Evolutionary conservation across 2,113 vertebrate genomes (phyloP), one percentile per base, ranked within the genome.

Genomic region (Coptodon bakossiorum): DNA sequence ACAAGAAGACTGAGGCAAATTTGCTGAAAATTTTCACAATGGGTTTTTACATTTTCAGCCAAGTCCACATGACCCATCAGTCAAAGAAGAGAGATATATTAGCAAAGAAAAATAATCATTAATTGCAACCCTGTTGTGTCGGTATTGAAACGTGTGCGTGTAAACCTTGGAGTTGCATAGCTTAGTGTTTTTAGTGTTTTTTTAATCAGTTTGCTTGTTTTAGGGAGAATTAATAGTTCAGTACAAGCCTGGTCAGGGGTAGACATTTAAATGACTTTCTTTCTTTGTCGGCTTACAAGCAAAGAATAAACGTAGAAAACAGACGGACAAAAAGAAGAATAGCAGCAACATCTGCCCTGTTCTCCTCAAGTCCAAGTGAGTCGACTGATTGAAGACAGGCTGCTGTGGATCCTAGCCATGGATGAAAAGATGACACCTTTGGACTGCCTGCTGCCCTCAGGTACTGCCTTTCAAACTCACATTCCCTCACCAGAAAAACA

Each of bases 371-470:
- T 92, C 52, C 56, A 88, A 84, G 87, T 89, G 79, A 90, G 54
- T 88, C 12, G 5, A 63, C 63, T 78, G 63, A 86, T 80, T 90
- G 84, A 94, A 91, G 57, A 89, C 48, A 9, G 29, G 66, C 78
- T 86, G 36, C 54, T 81, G 88, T 79, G 84, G 79, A 91, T 50
- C n/a, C 16, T 45, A 12, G 80, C 63, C 88, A 97, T 96, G 96
- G 94, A 94, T 89, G 92, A 95, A 90, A 94, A 95, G 91, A 93
- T 96, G 81, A 88, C 91, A n/a, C 95, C 92, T 82, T 89, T 97
- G 91, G 97, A 97, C 91, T 97, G 96, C 86, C 93, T 97, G 84
- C 91, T 96, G 66, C 93, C 95, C 27, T 93, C 95, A 95, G 97
- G 97, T 97, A 95, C 73, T 66, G 50, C 36, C 68, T 81, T 82